These are phyloP conservation scores for Brenthis daphne DNA, from an alignment of 2,888 invertebrate genomes.

Conservation along the genomic window DNA sequence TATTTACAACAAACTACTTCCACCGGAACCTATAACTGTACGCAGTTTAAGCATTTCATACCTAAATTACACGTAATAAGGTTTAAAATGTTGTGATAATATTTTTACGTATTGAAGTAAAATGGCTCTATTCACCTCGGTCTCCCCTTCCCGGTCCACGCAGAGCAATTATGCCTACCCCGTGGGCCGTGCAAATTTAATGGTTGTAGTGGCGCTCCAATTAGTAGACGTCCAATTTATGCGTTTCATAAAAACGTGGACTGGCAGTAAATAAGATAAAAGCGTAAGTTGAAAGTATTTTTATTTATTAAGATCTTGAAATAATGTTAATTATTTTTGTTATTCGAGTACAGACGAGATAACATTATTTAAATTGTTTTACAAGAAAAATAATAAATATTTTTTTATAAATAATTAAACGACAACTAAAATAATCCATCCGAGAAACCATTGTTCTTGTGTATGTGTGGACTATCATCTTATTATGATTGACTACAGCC, in stretches of 20 bases:
- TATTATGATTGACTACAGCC: no score
- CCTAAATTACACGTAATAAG: conserved; percentile 28
- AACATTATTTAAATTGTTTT: no score
- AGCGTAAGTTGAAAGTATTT: not conserved
- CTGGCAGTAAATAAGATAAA: not conserved
- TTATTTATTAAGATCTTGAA: not conserved
- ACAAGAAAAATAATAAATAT: no score
- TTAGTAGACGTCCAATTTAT: conserved; percentile 34
- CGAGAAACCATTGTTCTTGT: no score
- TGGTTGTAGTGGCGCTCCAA: conserved; percentile 45
- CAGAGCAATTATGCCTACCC: conserved; percentile 61
- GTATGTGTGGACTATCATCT: no score
- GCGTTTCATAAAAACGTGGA: conserved; percentile 12
- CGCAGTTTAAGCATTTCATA: not conserved
- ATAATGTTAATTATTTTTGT: no score
- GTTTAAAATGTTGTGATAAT: conserved; percentile 11
- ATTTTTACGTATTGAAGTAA: conserved; percentile 39
- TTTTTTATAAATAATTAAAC: no score
- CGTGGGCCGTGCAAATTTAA: conserved; percentile 65
- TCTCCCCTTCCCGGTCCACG: conserved; percentile 47
- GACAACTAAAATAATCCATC: no score
- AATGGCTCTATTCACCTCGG: conserved; percentile 63
- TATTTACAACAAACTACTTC: no score
- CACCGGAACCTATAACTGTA: not conserved
- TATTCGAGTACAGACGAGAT: no score